Percentiles rank a stretch among this genome's conserved stretches.
Conservation (phyloP, 2,888 invertebrate species). For the Drosophila subsilvestris region DNA sequence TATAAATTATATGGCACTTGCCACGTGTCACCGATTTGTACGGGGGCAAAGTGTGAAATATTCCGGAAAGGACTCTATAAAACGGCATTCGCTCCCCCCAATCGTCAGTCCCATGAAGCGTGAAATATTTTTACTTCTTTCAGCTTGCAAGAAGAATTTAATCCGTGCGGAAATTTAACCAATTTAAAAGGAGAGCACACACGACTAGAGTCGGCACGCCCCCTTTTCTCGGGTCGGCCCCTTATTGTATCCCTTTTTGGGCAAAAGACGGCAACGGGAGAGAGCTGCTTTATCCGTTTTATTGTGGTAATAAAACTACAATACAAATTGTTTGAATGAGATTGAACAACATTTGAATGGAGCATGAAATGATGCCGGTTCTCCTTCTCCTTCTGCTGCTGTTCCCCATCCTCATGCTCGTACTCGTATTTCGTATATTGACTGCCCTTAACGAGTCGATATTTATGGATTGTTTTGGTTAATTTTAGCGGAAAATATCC, state of each 20-base stretch:
- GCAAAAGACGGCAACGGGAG: background rate
- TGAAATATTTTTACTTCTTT: conserved; percentile 66
- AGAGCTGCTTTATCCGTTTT: conserved; percentile 73
- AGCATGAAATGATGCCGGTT: conserved; percentile 66
- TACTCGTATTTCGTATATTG: conserved; percentile 8
- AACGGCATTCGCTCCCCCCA: conserved; percentile 55
- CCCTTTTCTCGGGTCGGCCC: conserved; percentile 54
- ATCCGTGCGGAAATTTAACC: conserved; percentile 79
- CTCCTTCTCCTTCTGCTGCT: conserved; percentile 29
- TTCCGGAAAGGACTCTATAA: conserved; percentile 75
- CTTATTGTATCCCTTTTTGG: conserved; percentile 70
- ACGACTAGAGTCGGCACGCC: conserved; percentile 40
- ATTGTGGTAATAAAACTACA: conserved; percentile 79
- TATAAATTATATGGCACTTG: conserved; percentile 76
- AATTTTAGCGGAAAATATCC: conserved; percentile 14
- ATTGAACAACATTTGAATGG: conserved; percentile 79
- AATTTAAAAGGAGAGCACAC: conserved; percentile 66
- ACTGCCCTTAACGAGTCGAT: conserved; percentile 27
- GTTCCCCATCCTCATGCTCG: conserved; percentile 6
- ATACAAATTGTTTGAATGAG: conserved; percentile 78
- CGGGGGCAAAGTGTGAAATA: conserved; percentile 72
- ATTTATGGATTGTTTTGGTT: conserved; percentile 44
- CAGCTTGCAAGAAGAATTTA: conserved; percentile 58
- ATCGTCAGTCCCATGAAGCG: conserved; percentile 65
- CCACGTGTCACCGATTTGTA: conserved; percentile 75